Evolutionary conservation across 2,888 invertebrate genomes (phyloP), one percentile per base, ranked within the genome.

Genomic region (Acleris sparsana): DNA sequence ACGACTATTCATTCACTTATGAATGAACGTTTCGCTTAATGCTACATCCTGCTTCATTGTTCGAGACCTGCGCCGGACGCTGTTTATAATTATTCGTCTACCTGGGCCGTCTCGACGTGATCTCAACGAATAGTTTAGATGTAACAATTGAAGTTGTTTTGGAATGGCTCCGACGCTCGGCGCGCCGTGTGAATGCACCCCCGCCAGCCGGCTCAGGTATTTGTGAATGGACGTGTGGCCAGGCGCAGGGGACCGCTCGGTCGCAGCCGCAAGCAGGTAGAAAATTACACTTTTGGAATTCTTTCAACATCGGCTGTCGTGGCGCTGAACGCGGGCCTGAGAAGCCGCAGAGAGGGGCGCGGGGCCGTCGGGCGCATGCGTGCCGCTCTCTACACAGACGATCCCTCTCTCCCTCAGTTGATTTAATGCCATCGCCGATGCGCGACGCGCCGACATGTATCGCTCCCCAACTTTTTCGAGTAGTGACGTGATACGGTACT

Each of bases 391-490:
- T 83, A 80, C 83, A 80, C 85, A 84, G 85, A 84, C 88, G 82
- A 87, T 85, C 83, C 87, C 85, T 88, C 90, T 86, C 86, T 85
- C 88, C 66, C 62, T 90, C 90, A 92, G 92, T 92, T 87, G 85
- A 86, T 84, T 83, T 81, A 80, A 78, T 86, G 79, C 79, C 86
- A 85, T 77, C 87, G 88, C 86, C 88, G 75, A 89, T 82, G 81
- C 81, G 86, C 77, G 86, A 87, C 76, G 94, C 93, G 81, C 88
- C 94, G 87, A 95, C 96, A 90, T 97, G 97, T 77, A 93, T 94
- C 79, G 86, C 75, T 84, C 81, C 78, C 84, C 85, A 89, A 91
- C 90, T 90, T 91, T 92, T 89, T 88, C 92, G 92, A 90, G 89
- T 83, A 90, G 92, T 91, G 92, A 92, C 88, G 91, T 92, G 89